Base-by-base conservation (phyloP, 1,140 invertebrate genomes). In the Popillia japonica region DNA sequence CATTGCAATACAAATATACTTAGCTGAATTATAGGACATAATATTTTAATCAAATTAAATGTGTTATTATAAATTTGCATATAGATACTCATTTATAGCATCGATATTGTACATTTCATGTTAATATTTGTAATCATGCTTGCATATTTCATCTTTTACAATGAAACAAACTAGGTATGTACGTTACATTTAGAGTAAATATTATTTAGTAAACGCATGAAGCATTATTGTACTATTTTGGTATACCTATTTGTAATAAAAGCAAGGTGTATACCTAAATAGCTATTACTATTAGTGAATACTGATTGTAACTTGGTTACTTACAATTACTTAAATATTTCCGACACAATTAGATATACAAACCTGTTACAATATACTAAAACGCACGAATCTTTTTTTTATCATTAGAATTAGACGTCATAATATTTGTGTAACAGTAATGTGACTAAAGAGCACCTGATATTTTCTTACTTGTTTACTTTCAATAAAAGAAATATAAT, bases 1-100 rank as follows among this genome's bases (percentile, higher is more conserved):
- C 48, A 55, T 55, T 55, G 42, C 42, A 44, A 10, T 14, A 44
- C 14, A 55, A n/a, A n/a, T 55, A 20, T 17, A 55, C 48, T 55
- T 55, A 55, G 48, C n/a, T 55, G 14, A 17, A 55, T 55, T 14
- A 17, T 2, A 55, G 6, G 6, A 14, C 2, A 14, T 55, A 55
- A 55, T 55, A 55, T 55, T 55, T 55, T 55, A 55, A 55, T 55
- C n/a, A 55, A 55, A 55, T 55, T 55, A 17, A 55, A 55, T 55
- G 14, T 6, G 48, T n/a, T 17, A 14, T 17, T 55, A 17, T n/a
- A 55, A 17, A 55, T 55, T 55, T 55, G 48, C 48, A 55, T 55
- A 55, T 55, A 55, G 17, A 55, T 55, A 55, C 17, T 17, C 11
- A 14, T 14, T 48, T 48, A 4, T 0, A 48, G 17, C 14, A 55